A percentile compares a stretch with the other conserved stretches of the same genome.
phyloP scores from a whole-genome alignment of 2,113 vertebrate genomes.

The Nothobranchius furzeri region DNA sequence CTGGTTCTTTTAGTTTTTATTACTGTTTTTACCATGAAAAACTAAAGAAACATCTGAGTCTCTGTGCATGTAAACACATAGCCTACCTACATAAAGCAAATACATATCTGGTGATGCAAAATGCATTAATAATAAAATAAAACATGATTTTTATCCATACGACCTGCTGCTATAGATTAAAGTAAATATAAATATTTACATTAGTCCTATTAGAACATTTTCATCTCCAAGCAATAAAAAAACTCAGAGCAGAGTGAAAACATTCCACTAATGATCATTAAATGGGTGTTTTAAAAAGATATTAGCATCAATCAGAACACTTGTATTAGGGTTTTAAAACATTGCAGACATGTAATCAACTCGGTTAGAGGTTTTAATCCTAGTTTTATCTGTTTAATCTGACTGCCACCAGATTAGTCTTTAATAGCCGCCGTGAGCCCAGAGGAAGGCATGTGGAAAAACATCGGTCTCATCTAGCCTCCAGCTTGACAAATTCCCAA shows the following conservation, averaged over 20 bases:
- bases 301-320: slow-evolving; percentile 17
- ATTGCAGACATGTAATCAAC: background rate
- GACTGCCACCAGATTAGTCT: slow-evolving; percentile 25
- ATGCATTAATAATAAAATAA: too few relatives aligned
- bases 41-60: too few relatives aligned
- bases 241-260: slow-evolving; percentile 11
- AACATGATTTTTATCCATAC: background rate
- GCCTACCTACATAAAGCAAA: too few relatives aligned
- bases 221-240: background rate
- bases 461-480: slow-evolving; percentile 28
- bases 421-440: slow-evolving; percentile 2
- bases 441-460: slow-evolving; percentile 36
- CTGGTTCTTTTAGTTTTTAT: too few relatives aligned
- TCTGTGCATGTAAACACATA: too few relatives aligned
- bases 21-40: too few relatives aligned
- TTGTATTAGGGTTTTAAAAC: slow-evolving; percentile 2
- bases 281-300: slow-evolving; percentile 14
- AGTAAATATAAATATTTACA: background rate
- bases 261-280: slow-evolving; percentile 24
- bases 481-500: slow-evolving; percentile 30
- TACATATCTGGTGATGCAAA: too few relatives aligned
- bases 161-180: too few relatives aligned
- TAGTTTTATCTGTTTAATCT: slow-evolving; percentile 7
- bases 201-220: slow-evolving; percentile 16
- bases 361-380: slow-evolving; percentile 6